phyloP scores from a whole-genome alignment of 2,888 invertebrate species.

The Orthosia incerta region DNA sequence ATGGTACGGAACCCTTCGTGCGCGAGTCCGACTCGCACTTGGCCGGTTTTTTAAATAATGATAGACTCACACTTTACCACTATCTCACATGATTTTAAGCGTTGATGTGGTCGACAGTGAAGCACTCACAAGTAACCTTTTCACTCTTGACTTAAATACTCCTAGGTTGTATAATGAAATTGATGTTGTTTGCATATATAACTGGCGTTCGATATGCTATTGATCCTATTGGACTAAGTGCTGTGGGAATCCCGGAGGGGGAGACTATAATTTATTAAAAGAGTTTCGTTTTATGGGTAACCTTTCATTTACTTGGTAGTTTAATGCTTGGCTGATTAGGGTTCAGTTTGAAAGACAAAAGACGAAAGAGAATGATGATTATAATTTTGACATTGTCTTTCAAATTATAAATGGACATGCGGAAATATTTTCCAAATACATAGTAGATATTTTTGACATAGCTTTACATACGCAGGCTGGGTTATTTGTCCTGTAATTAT shows the following conservation, averaged over 20 bases:
- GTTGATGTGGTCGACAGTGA: no score
- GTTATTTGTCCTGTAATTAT: no score
- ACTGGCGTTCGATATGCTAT: conserved; percentile 47
- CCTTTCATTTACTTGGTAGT: conserved; percentile 1
- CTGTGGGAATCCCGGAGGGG: conserved; percentile 50
- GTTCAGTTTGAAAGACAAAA: not conserved
- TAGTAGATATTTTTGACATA: not conserved
- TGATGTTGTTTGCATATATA: conserved; percentile 27
- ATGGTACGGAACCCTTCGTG: no score
- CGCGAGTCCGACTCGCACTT: no score
- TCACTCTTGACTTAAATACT: not conserved
- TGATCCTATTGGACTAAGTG: conserved; percentile 53
- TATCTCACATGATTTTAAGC: no score
- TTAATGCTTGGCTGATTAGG: not conserved
- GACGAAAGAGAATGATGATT: not conserved
- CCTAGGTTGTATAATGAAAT: not conserved
- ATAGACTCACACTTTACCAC: no score
- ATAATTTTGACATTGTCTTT: not conserved
- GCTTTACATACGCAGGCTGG: no score
- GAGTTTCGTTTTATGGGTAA: conserved; percentile 23
- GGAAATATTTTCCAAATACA: not conserved
- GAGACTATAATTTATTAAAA: conserved; percentile 55
- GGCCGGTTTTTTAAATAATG: no score
- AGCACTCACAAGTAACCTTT: no score
- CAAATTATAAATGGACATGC: not conserved